These are phyloP conservation scores for Mallotus villosus DNA, from an alignment of 2,797 vertebrate species.

Conservation along the genomic window DNA sequence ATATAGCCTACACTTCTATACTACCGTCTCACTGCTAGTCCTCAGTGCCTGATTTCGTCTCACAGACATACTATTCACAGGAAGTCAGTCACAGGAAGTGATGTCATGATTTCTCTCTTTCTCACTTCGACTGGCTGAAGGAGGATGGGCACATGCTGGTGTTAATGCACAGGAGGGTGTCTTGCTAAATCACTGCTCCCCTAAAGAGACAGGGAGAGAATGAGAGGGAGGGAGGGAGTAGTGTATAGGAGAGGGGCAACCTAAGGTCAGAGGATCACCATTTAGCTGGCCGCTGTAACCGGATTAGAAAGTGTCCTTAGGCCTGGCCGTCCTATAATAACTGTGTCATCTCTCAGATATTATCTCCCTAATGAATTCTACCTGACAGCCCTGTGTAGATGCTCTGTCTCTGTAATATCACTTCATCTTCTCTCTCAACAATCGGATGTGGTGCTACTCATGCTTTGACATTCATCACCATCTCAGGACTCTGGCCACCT, in stretches of 20 bases:
- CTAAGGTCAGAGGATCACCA: conserved; percentile 52
- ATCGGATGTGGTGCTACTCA: conserved; percentile 39
- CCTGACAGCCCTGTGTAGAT: conserved; percentile 56
- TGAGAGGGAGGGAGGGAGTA: not conserved
- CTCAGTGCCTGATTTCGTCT: not conserved
- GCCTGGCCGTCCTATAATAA: conserved; percentile 61
- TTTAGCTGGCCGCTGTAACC: conserved; percentile 60
- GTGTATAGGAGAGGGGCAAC: not conserved
- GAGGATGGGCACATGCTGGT: not conserved
- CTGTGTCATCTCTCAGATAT: conserved; percentile 72
- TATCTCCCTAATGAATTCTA: conserved; percentile 69
- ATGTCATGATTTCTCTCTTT: conserved; percentile 3
- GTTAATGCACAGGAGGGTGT: conserved; percentile 14
- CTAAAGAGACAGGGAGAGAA: not conserved
- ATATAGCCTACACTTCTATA: no score
- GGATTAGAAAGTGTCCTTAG: conserved; percentile 55
- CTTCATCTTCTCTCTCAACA: conserved; percentile 42
- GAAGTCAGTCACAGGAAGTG: conserved; percentile 9
- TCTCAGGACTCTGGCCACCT: not conserved
- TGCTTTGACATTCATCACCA: conserved; percentile 45
- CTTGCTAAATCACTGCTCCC: conserved; percentile 27
- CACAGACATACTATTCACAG: not conserved
- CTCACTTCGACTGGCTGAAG: not conserved
- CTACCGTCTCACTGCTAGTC: no score
- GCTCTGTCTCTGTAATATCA: conserved; percentile 67